Conservation (phyloP, 1,140 invertebrate genomes). For the Pissodes strobi region DNA sequence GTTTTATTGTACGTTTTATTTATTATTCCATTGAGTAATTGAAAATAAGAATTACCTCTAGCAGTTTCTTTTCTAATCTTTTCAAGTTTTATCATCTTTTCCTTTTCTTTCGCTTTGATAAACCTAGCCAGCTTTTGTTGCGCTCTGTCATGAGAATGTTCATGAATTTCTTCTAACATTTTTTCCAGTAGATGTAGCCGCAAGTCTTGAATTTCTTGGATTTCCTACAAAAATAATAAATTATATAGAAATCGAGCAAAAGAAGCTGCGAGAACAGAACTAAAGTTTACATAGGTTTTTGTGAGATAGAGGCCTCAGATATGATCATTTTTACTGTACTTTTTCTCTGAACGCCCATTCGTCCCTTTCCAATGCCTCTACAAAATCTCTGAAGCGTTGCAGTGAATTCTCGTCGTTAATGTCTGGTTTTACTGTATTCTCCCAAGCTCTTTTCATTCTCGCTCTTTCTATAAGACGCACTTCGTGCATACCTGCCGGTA, state of each 20-base stretch:
- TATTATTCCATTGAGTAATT: too few relatives aligned
- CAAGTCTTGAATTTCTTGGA: slow-evolving; percentile 64
- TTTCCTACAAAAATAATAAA: slow-evolving; percentile 58
- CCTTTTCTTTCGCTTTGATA: slow-evolving; percentile 54
- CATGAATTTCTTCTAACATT: slow-evolving; percentile 52
- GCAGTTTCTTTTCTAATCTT: slow-evolving; percentile 55
- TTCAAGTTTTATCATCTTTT: slow-evolving; percentile 57
- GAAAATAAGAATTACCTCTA: slow-evolving; percentile 57
- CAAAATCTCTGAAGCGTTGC: slow-evolving; percentile 60
- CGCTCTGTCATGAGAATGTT: slow-evolving; percentile 51
- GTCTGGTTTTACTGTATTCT: slow-evolving; percentile 56
- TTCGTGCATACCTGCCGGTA: slow-evolving; percentile 68
- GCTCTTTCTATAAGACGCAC: slow-evolving; percentile 67
- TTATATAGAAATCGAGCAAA: too few relatives aligned
- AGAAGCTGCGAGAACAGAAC: too few relatives aligned
- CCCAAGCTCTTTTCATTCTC: slow-evolving; percentile 63
- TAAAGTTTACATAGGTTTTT: too few relatives aligned
- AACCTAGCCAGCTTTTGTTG: slow-evolving; percentile 57
- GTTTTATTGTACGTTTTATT: too few relatives aligned
- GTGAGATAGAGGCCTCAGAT: too few relatives aligned
- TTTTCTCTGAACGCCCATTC: slow-evolving; percentile 70
- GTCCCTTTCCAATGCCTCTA: slow-evolving; percentile 66
- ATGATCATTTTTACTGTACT: slow-evolving; percentile 54
- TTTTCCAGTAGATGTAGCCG: slow-evolving; percentile 60
- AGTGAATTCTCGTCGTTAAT: slow-evolving; percentile 55